A percentile compares a stretch with the other conserved stretches of the same genome.
Conservation (phyloP, 1,140 invertebrate genomes). For the Drosophila repletoides region DNA sequence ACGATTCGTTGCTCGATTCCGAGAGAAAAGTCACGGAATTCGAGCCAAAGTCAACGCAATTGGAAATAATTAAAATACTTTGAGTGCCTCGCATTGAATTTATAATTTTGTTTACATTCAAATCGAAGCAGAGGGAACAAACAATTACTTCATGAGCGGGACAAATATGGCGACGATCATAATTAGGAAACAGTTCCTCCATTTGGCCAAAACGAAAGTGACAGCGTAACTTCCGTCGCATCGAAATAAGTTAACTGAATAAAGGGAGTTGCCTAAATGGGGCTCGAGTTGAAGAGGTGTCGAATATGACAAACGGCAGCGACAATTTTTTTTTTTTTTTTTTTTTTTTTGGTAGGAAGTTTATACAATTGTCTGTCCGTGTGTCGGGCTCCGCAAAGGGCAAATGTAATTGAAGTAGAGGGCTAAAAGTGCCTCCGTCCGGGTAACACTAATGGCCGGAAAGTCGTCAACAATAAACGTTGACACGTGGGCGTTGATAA, state of each 20-base stretch:
- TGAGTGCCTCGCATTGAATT: slow-evolving; percentile 33
- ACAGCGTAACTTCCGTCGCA: slow-evolving; percentile 60
- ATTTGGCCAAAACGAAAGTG: slow-evolving; percentile 59
- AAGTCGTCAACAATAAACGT: slow-evolving; percentile 55
- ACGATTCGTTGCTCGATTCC: too few species aligned
- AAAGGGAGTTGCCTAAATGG: slow-evolving; percentile 33
- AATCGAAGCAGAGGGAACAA: slow-evolving; percentile 7
- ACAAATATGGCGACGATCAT: slow-evolving; percentile 69
- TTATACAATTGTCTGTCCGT: slow-evolving; percentile 29
- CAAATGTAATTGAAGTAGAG: slow-evolving; percentile 62
- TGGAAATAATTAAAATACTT: slow-evolving; percentile 77
- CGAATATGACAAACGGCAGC: slow-evolving; percentile 28
- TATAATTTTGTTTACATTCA: slow-evolving; percentile 47
- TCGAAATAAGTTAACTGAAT: slow-evolving; percentile 8
- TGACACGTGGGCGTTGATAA: slow-evolving; percentile 76
- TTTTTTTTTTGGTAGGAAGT: slow-evolving; percentile 68
- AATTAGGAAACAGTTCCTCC: slow-evolving; percentile 43
- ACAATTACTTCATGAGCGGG: slow-evolving; percentile 71
- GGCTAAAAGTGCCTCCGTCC: slow-evolving; percentile 22
- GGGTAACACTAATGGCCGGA: slow-evolving; percentile 64
- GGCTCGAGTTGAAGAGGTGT: slow-evolving; percentile 24
- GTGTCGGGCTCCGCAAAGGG: slow-evolving; percentile 1
- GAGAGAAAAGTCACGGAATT: slow-evolving; percentile 41
- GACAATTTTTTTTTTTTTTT: too few species aligned
- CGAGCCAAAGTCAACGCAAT: slow-evolving; percentile 19